Evolutionary conservation across 2,888 invertebrate species (phyloP), one percentile per base, ranked within the genome.

Genomic region (Limnephilus rhombicus): DNA sequence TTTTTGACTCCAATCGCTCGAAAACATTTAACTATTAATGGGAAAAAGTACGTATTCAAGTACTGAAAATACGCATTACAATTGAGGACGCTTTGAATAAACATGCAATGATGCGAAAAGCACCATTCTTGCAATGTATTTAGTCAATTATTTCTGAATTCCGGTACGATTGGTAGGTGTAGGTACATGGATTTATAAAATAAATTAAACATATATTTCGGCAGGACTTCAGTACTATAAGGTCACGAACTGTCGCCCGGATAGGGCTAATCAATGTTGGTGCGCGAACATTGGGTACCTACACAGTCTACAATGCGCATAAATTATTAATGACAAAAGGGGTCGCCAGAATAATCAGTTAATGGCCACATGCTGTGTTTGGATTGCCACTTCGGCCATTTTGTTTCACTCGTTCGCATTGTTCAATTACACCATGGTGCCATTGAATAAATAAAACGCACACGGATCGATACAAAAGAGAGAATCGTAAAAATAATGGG

Each of bases 331-430:
- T 49, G 37, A 86, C 41, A 53, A 93, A 92, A 92, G 90, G 90
- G 86, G 90, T 90, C 91, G 90, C 80, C 80, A 89, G 88, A 92
- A 92, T 93, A 93, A 93, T 93, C 93, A 92, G 92, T 90, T 89
- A 91, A 92, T 91, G 92, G 92, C 92, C 93, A 93, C 92, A 93
- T 92, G 93, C 89, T 89, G 91, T 90, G 91, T 92, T 90, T 85
- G 85, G 80, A 92, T 92, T 92, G 86, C 85, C 90, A 90, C 92
- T 80, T 41, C 34, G 90, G 85, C 85, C 83, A 83, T 89, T 89
- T 89, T 80, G 88, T 80, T 80, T 89, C 88, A 89, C 88, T 89
- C 88, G 68, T 89, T 80, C 80, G n/a, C 80, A 89, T 89, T 89
- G 88, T 89, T 80, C 88, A 89, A 89, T 89, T 89, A 89, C 80